Conservation (phyloP, 2,797 vertebrate species). For the Aphelocoma californica region DNA sequence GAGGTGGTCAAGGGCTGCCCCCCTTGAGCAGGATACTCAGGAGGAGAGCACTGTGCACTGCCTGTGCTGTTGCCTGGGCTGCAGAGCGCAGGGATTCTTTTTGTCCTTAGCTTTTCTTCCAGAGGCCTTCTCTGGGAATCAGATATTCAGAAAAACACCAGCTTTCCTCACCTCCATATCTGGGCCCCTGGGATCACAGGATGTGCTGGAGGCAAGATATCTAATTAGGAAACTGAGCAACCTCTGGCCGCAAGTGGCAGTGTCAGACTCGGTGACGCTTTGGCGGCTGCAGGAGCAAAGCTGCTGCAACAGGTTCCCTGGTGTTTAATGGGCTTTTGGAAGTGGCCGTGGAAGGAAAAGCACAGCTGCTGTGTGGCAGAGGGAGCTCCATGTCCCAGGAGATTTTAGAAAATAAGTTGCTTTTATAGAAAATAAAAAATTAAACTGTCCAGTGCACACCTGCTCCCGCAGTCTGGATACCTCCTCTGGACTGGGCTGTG, state of each 20-base stretch:
- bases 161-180: background rate
- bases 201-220: background rate
- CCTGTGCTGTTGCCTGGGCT: background rate
- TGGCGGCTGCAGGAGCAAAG: background rate
- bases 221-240: background rate
- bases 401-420: background rate
- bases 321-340: background rate
- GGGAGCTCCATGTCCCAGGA: background rate
- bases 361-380: background rate
- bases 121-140: background rate
- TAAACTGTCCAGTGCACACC: background rate
- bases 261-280: background rate
- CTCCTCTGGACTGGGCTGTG: background rate
- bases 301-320: background rate
- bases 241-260: fast-evolving
- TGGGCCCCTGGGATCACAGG: background rate
- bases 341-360: background rate
- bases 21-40: background rate
- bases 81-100: background rate
- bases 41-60: background rate
- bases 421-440: background rate
- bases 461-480: background rate
- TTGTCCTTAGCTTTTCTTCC: background rate
- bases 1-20: background rate
- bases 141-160: background rate